A percentile compares a stretch with the other conserved stretches of the same genome.
phyloP scores from a whole-genome alignment of 2,888 invertebrate species.

The Spicauda simplicius region DNA sequence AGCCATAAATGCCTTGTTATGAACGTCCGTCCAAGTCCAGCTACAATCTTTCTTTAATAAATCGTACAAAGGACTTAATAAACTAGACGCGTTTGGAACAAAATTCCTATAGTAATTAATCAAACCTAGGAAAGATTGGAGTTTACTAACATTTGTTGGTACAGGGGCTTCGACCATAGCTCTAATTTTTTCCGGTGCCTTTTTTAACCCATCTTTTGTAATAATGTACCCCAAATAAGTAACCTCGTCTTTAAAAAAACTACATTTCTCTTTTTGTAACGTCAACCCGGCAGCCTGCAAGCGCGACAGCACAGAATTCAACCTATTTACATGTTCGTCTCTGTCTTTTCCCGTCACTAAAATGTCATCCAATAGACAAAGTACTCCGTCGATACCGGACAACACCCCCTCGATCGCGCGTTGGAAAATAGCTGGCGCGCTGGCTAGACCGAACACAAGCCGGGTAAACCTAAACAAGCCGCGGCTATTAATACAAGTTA shows the following conservation, averaged over 20 bases:
- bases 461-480: constrained; percentile 37
- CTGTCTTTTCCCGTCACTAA: constrained; percentile 30
- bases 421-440: constrained; percentile 44
- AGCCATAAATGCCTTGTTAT: constrained; percentile 24
- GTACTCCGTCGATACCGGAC: constrained; percentile 38
- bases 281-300: too few relatives aligned
- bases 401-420: constrained; percentile 41
- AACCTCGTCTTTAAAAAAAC: constrained; percentile 40
- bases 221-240: constrained; percentile 38
- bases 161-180: constrained; percentile 34
- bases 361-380: constrained; percentile 40
- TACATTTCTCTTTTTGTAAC: too few relatives aligned
- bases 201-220: constrained; percentile 23
- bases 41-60: constrained; percentile 36
- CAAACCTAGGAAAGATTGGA: constrained; percentile 41
- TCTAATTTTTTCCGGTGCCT: constrained; percentile 37
- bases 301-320: constrained; percentile 36
- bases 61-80: constrained; percentile 32
- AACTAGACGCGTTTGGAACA: constrained; percentile 36
- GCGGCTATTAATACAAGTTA: constrained; percentile 37
- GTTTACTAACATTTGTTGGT: constrained; percentile 33
- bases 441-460: constrained; percentile 41
- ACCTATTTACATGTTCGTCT: constrained; percentile 32
- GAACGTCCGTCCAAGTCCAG: constrained; percentile 33
- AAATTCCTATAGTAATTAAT: constrained; percentile 41